A percentile compares a stretch with the other conserved stretches of the same genome.
Conservation (phyloP, 1,140 invertebrate genomes). For the Apis laboriosa region DNA sequence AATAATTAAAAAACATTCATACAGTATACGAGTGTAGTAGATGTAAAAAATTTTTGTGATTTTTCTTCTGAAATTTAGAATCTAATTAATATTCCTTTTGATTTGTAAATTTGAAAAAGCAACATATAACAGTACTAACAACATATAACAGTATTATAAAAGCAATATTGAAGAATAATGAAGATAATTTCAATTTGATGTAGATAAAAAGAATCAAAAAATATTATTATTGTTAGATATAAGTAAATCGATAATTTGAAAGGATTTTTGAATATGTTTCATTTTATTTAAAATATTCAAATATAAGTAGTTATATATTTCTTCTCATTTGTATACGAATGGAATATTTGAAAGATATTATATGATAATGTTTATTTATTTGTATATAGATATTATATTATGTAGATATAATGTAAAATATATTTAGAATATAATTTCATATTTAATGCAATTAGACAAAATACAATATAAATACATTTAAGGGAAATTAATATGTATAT, state of each 20-base stretch:
- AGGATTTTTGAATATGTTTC: not conserved
- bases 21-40: not conserved
- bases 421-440: not conserved
- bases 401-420: not conserved
- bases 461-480: not conserved
- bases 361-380: not conserved
- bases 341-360: not conserved
- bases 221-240: not conserved
- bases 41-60: not conserved
- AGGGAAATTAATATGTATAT: not conserved
- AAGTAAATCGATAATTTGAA: not conserved
- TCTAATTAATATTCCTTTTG: not conserved
- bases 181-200: not conserved
- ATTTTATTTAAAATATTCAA: not conserved
- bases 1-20: not conserved
- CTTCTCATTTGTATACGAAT: not conserved
- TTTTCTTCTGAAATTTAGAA: not conserved
- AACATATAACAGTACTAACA: no score
- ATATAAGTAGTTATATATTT: not conserved
- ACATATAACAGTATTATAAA: slow-evolving; percentile 35
- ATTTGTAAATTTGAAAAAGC: not conserved
- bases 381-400: no score
- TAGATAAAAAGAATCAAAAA: not conserved
- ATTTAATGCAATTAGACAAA: not conserved
- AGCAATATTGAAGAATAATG: not conserved